Base-by-base conservation (phyloP, 2,797 vertebrate species). In the Heliangelus exortis region DNA sequence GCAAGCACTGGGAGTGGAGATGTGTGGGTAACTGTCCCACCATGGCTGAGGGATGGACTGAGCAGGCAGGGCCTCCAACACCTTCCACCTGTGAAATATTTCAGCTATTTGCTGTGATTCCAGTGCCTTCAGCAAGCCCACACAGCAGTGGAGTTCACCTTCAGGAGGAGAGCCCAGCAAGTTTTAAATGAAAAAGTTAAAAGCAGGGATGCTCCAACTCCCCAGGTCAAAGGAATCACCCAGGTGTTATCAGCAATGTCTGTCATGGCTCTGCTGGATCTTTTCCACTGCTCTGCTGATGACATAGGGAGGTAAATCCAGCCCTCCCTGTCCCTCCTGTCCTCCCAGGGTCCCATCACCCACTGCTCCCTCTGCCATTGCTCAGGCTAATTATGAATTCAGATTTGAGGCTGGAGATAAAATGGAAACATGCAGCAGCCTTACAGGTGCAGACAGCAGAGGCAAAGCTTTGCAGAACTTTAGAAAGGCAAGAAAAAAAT, bases 251-350 rank as follows among this genome's bases (percentile, higher is more conserved):
- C 15, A 28, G 33, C 3, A 50, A 22, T 1, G 0, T 19, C 36
- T 33, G 31, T 34, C 34, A 81, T 45, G 51, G 28, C 51, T 78
- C 48, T 90, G 89, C 26, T 0, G 0, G 23, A 61, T 9, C 43
- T 4, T 45, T 62, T 84, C 16, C 7, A 36, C 17, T 7, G 0
- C 20, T 36, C 14, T 1, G 3, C 58, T 14, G 10, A 2, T 0
- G 5, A 53, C 2, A 0, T 2, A 15, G 0, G 1, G 76, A 90
- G 57, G 26, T 43, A 62, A 26, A 16, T 7, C 54, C 15, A n/a
- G 20, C 50, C 75, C 55, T 61, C 11, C 23, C 20, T 23, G 51
- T 6, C 85, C 3, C 1, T 12, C 26, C 17, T 3, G 1, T 55
- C 69, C 62, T 79, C 36, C 34, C 8, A 1, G 51, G 41, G 53